Evolutionary conservation across 1,140 invertebrate species (phyloP), one percentile per base, ranked within the genome.

Genomic region (Drosophila setifemur): DNA sequence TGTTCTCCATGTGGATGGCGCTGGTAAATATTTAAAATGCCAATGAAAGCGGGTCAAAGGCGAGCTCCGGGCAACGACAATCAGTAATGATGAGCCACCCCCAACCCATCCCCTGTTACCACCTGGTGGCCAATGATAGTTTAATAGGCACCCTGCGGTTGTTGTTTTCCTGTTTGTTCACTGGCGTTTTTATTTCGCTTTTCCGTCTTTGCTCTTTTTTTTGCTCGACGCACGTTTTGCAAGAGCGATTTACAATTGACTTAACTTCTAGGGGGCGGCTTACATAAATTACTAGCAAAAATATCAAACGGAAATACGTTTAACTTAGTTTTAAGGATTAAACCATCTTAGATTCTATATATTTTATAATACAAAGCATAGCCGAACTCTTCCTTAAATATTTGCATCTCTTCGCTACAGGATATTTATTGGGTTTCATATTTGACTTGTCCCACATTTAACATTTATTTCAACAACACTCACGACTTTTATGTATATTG

Each of bases 21-120:
- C 43, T 85, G 60, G 18, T 86, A 79, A 85, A 85, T 86, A 85
- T 85, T 85, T 85, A 75, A 86, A 85, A 72, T 55, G 57, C 58
- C 63, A 64, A 35, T 52, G 14, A 44, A 73, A 66, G 26, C 28
- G 43, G 43, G 44, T 29, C 14, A 52, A 11, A 45, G n/a, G 42
- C 35, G 5, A 14, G 45, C 7, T 35, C 50, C 29, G 16, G 33
- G 43, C 43, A 7, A 16, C 28, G 28, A 14, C 39, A 50, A 49
- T 48, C 40, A 29, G 19, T 42, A 37, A 52, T 76, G 55, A 66
- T 54, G 57, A 31, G 37, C 28, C 21, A 19, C 9, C 14, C 26
- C 14, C 23, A 9, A 12, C 2, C 35, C 18, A 26, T 48, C 11
- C 35, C 8, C 18, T 12, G 1, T 33, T 63, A 35, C 28, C 55